Conservation (phyloP, 2,113 vertebrate species). For the Cryptomyrus ogoouensis region DNA sequence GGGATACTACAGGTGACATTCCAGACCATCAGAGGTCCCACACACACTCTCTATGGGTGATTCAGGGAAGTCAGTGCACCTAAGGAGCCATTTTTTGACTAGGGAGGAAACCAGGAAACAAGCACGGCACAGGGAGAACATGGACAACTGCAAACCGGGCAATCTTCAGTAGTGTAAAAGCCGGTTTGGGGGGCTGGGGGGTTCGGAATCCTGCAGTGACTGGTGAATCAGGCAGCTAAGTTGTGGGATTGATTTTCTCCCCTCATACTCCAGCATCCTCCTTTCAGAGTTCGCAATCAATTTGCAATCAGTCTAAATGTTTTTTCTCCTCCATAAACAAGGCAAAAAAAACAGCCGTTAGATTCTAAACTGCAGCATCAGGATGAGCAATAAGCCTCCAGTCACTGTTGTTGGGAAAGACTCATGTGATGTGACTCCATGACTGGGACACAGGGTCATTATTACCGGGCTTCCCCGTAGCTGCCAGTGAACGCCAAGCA, state of each 20-base stretch:
- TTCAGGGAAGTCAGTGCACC: background rate
- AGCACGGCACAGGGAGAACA: background rate
- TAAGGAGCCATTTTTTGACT: background rate
- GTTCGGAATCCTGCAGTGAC: background rate
- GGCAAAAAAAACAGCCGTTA: background rate
- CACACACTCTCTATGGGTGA: background rate
- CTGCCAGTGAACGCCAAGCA: background rate
- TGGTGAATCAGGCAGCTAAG: background rate
- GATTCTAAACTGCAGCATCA: background rate
- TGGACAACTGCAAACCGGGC: background rate
- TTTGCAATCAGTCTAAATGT: background rate
- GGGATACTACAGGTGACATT: background rate
- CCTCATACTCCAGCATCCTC: background rate
- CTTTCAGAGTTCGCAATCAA: background rate
- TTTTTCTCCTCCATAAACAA: background rate
- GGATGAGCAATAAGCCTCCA: background rate
- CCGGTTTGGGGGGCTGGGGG: conserved; percentile 29
- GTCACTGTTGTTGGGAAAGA: background rate
- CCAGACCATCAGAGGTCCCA: background rate
- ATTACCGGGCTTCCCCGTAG: background rate
- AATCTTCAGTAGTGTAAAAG: background rate
- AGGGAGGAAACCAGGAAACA: background rate
- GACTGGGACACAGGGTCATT: background rate
- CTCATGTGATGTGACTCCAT: background rate
- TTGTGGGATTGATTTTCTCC: background rate